phyloP scores from a whole-genome alignment of 2,797 vertebrate genomes.

The Lacerta bilineata region DNA sequence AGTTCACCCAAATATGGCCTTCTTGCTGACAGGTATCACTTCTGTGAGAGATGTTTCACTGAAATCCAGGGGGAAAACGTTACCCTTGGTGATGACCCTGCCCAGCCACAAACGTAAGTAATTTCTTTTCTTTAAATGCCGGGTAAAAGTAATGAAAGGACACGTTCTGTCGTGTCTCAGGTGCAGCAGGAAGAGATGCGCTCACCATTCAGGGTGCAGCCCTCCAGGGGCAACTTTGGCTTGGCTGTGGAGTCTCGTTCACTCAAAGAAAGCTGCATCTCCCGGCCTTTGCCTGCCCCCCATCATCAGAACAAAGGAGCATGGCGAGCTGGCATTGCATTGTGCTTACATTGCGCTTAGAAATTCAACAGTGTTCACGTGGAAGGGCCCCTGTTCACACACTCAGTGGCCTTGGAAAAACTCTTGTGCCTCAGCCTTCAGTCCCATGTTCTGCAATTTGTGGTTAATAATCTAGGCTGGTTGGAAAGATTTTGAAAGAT shows the following conservation, averaged over 20 bases:
- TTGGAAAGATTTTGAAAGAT: no score
- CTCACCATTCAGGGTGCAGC: not conserved
- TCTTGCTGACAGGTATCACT: conserved; percentile 94
- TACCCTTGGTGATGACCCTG: conserved; percentile 97
- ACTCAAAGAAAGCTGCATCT: not conserved
- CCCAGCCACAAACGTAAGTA: conserved; percentile 98
- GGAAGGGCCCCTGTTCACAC: not conserved
- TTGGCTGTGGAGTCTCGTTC: not conserved
- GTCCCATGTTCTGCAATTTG: not conserved
- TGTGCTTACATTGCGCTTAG: no score
- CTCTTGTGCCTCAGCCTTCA: not conserved
- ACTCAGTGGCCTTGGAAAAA: not conserved
- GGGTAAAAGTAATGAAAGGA: rapidly evolving
- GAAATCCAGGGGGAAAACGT: conserved; percentile 99
- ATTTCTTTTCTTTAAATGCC: conserved; percentile 4
- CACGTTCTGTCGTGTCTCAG: not conserved
- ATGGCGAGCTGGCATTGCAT: not conserved
- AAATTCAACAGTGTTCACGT: no score
- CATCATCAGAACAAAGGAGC: not conserved
- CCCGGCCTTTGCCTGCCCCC: not conserved
- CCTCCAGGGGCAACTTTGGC: not conserved
- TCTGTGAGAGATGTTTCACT: conserved; percentile 99
- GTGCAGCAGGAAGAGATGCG: not conserved
- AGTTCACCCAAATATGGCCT: conserved; percentile 84
- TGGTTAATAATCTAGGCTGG: no score